Base-by-base conservation (phyloP, 2,888 invertebrate species). In the Leucania comma region DNA sequence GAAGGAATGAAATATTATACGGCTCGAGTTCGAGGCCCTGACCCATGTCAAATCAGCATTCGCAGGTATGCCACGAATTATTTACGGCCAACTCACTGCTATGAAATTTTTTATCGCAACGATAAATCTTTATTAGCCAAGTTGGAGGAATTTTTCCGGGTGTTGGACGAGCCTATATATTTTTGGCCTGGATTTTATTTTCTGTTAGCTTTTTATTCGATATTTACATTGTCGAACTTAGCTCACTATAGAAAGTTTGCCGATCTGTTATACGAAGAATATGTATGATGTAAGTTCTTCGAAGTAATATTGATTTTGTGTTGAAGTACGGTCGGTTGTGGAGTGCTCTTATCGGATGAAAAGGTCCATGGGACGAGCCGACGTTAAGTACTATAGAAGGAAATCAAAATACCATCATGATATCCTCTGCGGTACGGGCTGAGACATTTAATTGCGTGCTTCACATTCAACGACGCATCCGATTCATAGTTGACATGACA, bases 31-130 rank as follows among this genome's bases (percentile, higher is more conserved):
- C 84, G 86, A 89, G 88, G 87, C 90, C 89, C 91, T 94, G 94
- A 95, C 95, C 95, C 95, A 89, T 93, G 94, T 95, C 94, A 93
- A 94, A 94, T 95, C 94, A 95, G 94, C 94, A 95, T 94, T 94
- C 90, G 90, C 94, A 94, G 94, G 94, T 94, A 95, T 91, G 91
- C 93, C 92, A 91, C 91, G 91, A 93, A 94, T 94, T 95, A 94
- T 94, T 94, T 94, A 94, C 93, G 93, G 90, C 90, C 91, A 90
- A 90, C 92, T 93, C 91, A 91, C 89, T 85, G 93, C 93, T 93
- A 94, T 93, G 93, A 94, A 93, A 84, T 80, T 94, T 94, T 94
- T 94, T 94, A 94, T 94, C 93, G 89, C 86, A 81, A 89, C 91
- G 89, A 94, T 94, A 95, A 94, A 94, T 94, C 94, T 94, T 93